These are phyloP conservation scores for Pectinophora gossypiella DNA, from an alignment of 1,140 invertebrate genomes.

Conservation along the genomic window DNA sequence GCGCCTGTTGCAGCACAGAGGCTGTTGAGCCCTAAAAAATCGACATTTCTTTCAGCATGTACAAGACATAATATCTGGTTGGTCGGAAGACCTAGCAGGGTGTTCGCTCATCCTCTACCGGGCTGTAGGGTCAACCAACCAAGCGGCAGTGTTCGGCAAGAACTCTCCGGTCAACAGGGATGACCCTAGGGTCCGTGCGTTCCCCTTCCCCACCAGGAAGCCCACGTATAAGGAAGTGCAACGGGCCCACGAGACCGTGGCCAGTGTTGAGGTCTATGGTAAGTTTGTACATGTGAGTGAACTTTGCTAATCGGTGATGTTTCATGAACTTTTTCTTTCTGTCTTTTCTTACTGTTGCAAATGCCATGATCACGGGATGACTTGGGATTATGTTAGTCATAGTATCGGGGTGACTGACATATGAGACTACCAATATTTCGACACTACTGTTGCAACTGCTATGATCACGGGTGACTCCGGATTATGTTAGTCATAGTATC, in stretches of 20 bases:
- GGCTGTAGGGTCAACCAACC: conserved; percentile 85
- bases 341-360: too few species aligned
- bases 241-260: conserved; percentile 83
- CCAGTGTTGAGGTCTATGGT: conserved; percentile 86
- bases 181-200: conserved; percentile 81
- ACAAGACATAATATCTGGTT: conserved; percentile 83
- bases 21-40: too few species aligned
- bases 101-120: conserved; percentile 88
- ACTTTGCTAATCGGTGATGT: too few species aligned
- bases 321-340: too few species aligned
- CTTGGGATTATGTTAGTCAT: too few species aligned
- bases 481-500: too few species aligned
- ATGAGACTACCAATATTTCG: too few species aligned
- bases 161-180: conserved; percentile 81
- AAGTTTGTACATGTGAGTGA: neutral
- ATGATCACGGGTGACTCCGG: too few species aligned
- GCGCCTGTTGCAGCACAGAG: too few species aligned
- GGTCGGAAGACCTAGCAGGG: conserved; percentile 80
- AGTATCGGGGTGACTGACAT: too few species aligned
- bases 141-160: conserved; percentile 84
- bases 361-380: too few species aligned
- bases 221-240: conserved; percentile 89
- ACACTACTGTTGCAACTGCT: too few species aligned
- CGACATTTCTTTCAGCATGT: conserved; percentile 80
- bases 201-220: conserved; percentile 89